Evolutionary conservation across 2,113 vertebrate genomes (phyloP).

Genomic region (Rhynchopsitta pachyrhyncha): DNA sequence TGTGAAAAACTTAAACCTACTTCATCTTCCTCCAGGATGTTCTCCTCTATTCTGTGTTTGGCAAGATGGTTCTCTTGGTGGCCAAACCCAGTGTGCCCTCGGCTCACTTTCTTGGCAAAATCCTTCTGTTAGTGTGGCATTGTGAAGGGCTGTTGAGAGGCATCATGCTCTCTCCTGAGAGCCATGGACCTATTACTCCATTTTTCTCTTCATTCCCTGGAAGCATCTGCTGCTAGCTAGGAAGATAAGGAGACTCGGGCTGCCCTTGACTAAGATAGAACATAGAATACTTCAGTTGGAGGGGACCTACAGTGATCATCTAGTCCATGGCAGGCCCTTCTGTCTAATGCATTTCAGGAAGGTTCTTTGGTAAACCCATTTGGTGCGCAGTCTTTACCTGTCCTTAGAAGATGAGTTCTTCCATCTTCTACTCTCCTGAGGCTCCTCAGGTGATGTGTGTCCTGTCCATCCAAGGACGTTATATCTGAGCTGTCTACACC

Average conservation of each 20-base stretch:
- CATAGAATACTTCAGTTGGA: background rate
- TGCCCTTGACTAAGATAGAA: background rate
- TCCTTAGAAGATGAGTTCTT: background rate
- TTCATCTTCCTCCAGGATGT: background rate
- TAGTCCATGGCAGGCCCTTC: background rate
- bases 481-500: background rate
- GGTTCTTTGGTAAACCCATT: background rate
- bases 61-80: background rate
- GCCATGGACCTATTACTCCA: background rate
- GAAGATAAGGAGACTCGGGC: background rate
- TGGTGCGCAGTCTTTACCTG: fast-evolving
- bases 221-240: background rate
- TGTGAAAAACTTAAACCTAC: background rate
- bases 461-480: background rate
- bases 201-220: background rate
- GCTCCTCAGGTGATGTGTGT: background rate
- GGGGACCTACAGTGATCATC: background rate
- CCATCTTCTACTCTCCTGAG: background rate
- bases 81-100: background rate
- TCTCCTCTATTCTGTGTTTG: background rate
- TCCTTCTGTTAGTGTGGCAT: background rate
- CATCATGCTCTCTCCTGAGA: background rate
- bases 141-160: background rate
- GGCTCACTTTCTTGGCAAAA: background rate
- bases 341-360: background rate